phyloP scores from a whole-genome alignment of 2,113 vertebrate genomes.

The Phainopepla nitens region DNA sequence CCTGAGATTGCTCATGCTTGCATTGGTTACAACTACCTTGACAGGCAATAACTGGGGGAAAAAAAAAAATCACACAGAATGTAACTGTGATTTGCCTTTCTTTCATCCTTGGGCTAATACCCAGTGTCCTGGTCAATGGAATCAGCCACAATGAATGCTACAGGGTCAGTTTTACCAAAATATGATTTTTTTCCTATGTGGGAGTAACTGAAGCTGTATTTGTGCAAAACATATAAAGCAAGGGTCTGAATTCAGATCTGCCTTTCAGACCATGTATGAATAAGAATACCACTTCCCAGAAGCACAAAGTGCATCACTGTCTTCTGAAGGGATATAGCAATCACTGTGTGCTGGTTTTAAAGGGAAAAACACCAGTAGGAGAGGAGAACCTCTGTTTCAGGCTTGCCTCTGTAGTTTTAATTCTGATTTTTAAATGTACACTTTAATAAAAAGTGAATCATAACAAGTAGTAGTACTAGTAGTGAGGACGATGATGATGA shows the following conservation, averaged over 20 bases:
- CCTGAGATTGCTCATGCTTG: neutral
- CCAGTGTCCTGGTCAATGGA: neutral
- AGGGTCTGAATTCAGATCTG: neutral
- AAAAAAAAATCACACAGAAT: neutral
- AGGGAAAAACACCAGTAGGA: neutral
- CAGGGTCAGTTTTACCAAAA: neutral
- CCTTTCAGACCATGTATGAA: neutral
- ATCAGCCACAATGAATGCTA: neutral
- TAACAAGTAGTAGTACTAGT: too few relatives aligned
- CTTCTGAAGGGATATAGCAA: slow-evolving; percentile 34
- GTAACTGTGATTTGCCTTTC: neutral
- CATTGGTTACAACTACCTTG: neutral
- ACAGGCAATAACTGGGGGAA: neutral
- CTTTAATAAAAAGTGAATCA: neutral
- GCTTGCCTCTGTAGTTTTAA: neutral
- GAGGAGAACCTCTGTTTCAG: slow-evolving; percentile 20
- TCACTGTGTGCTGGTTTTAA: neutral
- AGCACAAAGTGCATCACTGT: neutral
- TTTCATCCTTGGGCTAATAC: neutral
- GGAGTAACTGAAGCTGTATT: neutral
- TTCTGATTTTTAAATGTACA: slow-evolving; percentile 1
- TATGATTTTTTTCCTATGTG: neutral
- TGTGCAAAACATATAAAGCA: neutral
- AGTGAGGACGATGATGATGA: neutral
- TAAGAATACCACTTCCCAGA: neutral